Conservation (phyloP, 1,140 invertebrate genomes). For the Calliopsis andreniformis region DNA sequence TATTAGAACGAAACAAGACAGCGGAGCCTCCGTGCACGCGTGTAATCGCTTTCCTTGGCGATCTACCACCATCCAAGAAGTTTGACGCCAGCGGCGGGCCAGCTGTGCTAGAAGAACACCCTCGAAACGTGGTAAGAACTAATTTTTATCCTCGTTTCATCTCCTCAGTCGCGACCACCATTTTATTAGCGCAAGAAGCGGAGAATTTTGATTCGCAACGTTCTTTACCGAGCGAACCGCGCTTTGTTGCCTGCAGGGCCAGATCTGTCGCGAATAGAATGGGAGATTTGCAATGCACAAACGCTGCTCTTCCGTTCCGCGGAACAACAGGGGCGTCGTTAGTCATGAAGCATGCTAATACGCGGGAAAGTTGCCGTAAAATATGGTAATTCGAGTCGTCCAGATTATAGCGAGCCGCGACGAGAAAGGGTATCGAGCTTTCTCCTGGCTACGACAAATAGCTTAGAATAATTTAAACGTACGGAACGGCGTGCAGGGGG, state of each 20-base stretch:
- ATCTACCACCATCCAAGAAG: too few species aligned
- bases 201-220: too few species aligned
- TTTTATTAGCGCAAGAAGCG: too few species aligned
- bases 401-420: slow-evolving; percentile 18
- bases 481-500: background rate
- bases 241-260: background rate
- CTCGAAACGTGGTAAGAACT: too few species aligned
- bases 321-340: slow-evolving; percentile 13
- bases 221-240: too few species aligned
- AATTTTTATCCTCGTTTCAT: too few species aligned
- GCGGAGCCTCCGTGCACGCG: background rate
- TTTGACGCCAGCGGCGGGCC: too few species aligned
- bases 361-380: slow-evolving; percentile 32
- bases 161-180: too few species aligned
- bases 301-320: slow-evolving; percentile 10
- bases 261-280: background rate
- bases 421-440: background rate
- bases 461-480: slow-evolving; percentile 48
- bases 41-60: slow-evolving; percentile 15
- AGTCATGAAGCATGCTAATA: slow-evolving; percentile 31
- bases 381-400: slow-evolving; percentile 35
- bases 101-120: too few species aligned
- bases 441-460: slow-evolving; percentile 31
- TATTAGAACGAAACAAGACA: slow-evolving; percentile 35
- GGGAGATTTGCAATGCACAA: background rate